A percentile compares a stretch with the other conserved stretches of the same genome.
Evolutionary conservation across 1,140 invertebrate genomes (phyloP).

Genomic region (Arion vulgaris): DNA sequence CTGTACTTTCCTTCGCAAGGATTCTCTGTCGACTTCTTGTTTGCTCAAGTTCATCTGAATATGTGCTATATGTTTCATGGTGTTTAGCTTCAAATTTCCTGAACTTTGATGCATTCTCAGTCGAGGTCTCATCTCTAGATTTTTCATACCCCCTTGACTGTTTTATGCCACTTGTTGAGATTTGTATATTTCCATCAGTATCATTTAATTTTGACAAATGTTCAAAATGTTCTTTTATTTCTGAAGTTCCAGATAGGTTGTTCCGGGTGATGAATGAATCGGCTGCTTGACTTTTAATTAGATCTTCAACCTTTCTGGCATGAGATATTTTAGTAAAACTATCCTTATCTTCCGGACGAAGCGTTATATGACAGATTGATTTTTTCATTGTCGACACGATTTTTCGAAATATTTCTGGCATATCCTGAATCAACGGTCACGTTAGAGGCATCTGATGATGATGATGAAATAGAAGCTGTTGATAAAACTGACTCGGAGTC

Average conservation of each 20-base stretch:
- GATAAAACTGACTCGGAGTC: conserved; percentile 18
- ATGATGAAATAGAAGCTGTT: conserved; percentile 8
- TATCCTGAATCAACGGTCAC: conserved; percentile 16
- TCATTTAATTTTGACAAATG: background rate
- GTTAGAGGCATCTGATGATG: conserved; percentile 9
- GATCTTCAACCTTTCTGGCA: background rate
- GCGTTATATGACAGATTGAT: background rate
- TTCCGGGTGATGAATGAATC: background rate
- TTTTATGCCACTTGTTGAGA: background rate
- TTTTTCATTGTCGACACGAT: background rate
- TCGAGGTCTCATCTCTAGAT: background rate
- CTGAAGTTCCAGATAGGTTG: background rate
- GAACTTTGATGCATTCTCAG: background rate
- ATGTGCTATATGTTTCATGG: background rate
- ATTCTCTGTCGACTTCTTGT: background rate
- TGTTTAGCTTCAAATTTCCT: background rate
- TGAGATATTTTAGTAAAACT: too few relatives aligned
- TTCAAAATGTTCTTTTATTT: background rate
- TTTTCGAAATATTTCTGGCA: background rate
- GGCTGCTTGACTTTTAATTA: background rate
- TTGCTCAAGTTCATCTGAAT: background rate
- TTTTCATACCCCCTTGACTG: background rate
- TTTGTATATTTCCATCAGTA: background rate
- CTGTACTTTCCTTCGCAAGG: background rate
- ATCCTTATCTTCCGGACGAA: background rate